Conservation (phyloP, 2,113 vertebrate species). For the Otus sunia region DNA sequence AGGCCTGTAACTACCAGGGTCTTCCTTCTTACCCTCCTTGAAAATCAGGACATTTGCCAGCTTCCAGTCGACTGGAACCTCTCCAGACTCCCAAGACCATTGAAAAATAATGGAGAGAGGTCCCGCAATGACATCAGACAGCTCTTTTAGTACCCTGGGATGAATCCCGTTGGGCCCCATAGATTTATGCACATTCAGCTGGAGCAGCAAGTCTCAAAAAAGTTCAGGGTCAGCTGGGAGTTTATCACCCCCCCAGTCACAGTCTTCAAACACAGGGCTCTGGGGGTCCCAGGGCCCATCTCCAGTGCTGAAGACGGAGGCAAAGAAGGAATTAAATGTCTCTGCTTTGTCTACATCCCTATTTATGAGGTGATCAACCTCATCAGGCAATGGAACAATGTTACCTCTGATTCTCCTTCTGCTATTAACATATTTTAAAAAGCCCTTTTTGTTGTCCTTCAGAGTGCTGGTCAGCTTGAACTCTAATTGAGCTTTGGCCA, state of each 20-base stretch:
- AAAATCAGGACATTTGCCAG: neutral
- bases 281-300: neutral
- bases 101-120: neutral
- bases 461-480: neutral
- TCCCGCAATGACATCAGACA: neutral
- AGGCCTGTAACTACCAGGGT: neutral
- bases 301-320: neutral
- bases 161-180: neutral
- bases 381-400: neutral
- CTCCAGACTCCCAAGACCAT: neutral
- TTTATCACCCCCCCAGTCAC: neutral
- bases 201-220: neutral
- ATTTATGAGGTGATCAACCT: neutral
- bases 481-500: neutral
- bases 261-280: neutral
- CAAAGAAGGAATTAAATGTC: neutral
- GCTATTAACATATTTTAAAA: neutral
- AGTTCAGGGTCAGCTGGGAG: neutral
- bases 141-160: neutral
- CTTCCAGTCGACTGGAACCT: neutral
- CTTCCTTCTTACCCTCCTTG: neutral
- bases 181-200: neutral
- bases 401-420: neutral
- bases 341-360: neutral
- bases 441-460: neutral